Evolutionary conservation across 2,797 vertebrate genomes (phyloP), one percentile per base, ranked within the genome.

Genomic region (Danio choprae): DNA sequence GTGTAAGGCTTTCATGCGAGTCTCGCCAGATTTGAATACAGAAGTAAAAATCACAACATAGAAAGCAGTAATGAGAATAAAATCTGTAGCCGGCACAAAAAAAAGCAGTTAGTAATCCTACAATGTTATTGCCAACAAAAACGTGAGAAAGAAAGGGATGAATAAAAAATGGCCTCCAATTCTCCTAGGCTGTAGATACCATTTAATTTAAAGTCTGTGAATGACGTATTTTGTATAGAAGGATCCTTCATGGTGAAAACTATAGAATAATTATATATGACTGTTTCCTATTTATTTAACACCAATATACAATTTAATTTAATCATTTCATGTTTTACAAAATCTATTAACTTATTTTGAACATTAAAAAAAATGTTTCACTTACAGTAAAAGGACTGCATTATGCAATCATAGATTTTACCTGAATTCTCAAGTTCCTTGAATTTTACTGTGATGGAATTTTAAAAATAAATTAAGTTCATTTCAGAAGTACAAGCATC

Each of bases 41-140:
- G 88, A 90, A 51, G 41, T 63, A 50, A 94, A 88, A 69, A 93
- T 93, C 29, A 87, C 16, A 0, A 85, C 20, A n/a, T 93, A 94
- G 2, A 92, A 93, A 5, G 69, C 69, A 2, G 72, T 11, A 50
- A 94, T 90, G 13, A 93, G 46, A 56, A 89, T 2, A 64, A 91
- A 82, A 81, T 93, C 92, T 0, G 81, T 71, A 0, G 89, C 86
- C 1, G 89, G 83, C 51, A 91, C 84, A 3, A 87, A 69, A 48
- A 91, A 76, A 2, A 83, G n/a, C 62, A 0, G 87, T 7, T 0
- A 87, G 15, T 72, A 94, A 83, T 3, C 91, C 91, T 29, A 84
- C 87, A n/a, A 88, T 41, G 4, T 74, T 85, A 55, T 83, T 5
- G 89, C 83, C 1, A 88, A 44, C 5, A 69, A 15, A 83, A 87